Evolutionary conservation across 1,140 invertebrate species (phyloP), one percentile per base, ranked within the genome.

Genomic region (Pogonomyrmex californicus): DNA sequence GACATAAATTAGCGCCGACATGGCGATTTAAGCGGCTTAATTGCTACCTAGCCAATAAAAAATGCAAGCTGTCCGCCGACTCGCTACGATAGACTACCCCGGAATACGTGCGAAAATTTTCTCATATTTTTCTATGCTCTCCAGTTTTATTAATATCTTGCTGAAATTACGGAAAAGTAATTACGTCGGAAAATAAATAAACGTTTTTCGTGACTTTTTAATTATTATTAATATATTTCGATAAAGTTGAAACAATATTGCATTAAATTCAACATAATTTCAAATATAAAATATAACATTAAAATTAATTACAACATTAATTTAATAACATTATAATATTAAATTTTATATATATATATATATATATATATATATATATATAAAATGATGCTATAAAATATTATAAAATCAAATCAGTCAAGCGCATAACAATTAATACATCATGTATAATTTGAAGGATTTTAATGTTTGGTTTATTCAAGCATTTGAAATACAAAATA

Each of bases 11-110:
- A 87, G 54, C 86, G 65, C 54, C 58, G 65, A 77, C 65, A 62
- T 30, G 82, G 65, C 49, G 86, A 63, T 86, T 87, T 87, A 87
- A 87, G 60, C 63, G 65, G 86, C 86, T 87, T 86, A 86, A 85
- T 87, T 86, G 82, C 82, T 70, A n/a, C 58, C 47, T 54, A 71
- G n/a, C 56, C 73, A 68, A 62, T 86, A 86, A 87, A 85, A 85
- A 85, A 86, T 86, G n/a, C 65, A 73, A 71, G 41, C 68, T 83
- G 68, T 71, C 65, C 14, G 38, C 68, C 56, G 14, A 82, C 66
- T 83, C 79, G 56, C 41, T 73, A 58, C 56, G 68, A 83, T 83
- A 47, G 65, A 82, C 68, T 83, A 71, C 23, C 23, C 51, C 14
- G 41, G 33, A 75, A 83, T 82, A 73, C 38, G 41, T 75, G 79